Evolutionary conservation across 2,888 invertebrate species (phyloP), one percentile per base, ranked within the genome.

Genomic region (Autographa pulchrina): DNA sequence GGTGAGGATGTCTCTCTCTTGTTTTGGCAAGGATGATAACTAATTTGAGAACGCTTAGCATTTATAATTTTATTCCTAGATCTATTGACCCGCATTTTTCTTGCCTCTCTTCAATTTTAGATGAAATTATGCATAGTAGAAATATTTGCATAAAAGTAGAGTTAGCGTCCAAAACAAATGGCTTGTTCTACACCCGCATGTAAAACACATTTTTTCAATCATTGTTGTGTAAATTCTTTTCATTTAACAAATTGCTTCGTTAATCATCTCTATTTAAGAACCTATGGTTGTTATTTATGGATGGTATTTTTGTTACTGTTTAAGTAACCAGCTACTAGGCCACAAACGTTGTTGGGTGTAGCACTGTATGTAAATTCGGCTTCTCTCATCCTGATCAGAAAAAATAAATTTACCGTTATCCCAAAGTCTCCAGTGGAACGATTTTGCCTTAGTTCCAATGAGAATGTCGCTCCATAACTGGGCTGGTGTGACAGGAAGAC

Each of bases 401-500:
- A 7, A 16, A 6, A 18, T 7, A 32, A 31, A 68, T 83, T 89
- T 86, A 97, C 97, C 91, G 92, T 89, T 13, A 97, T 92, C 25
- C 92, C 96, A 82, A 94, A 94, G 71, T 90, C 83, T 9, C 85
- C 88, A 3, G 89, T 91, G 0, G 68, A 13, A 4, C 67, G 72
- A 43, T 86, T 80, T 79, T 87, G 88, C 68, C 96, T 94, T 8
- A 97, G 89, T 85, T 97, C 97, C 60, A 97, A 59, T 4, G 96
- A 90, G 68, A 96, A 92, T 0, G 96, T 94, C 32, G 97, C 89
- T 0, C 96, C 96, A 81, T 96, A 97, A 16, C 92, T 93, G 0
- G 97, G 97, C 72, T 97, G 95, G 68, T 96, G 96, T 0, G 96
- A 93, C 68, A 95, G 88, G 84, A 95, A 97, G 1, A 96, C 95